These are phyloP conservation scores for Drepana arcuata DNA, from an alignment of 1,140 invertebrate species.

Conservation along the genomic window DNA sequence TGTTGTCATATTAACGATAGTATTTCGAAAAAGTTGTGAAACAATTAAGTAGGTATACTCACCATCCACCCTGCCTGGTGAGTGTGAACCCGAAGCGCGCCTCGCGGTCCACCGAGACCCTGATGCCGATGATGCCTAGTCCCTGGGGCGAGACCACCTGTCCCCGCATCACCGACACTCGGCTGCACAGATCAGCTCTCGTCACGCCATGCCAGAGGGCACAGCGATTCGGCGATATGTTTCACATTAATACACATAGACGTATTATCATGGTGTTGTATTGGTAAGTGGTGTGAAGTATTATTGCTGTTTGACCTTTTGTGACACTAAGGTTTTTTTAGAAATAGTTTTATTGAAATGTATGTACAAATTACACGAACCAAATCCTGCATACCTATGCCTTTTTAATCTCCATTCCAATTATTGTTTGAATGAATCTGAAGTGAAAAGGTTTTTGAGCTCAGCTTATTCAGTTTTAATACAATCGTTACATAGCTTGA, in stretches of 20 bases:
- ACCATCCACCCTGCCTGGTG: conserved; percentile 95
- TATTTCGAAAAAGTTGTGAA: no score
- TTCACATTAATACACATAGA: conserved; percentile 33
- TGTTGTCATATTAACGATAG: no score
- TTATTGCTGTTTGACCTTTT: neutral
- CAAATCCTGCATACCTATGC: no score
- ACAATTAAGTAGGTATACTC: conserved; percentile 76
- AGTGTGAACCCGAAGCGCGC: conserved; percentile 96
- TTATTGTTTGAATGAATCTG: no score
- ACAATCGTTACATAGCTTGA: no score
- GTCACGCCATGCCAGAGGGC: conserved; percentile 27
- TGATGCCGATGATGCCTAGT: conserved; percentile 94
- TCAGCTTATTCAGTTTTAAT: no score
- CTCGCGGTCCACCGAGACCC: conserved; percentile 95
- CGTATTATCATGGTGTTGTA: no score
- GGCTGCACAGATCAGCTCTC: conserved; percentile 77
- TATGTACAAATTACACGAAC: no score
- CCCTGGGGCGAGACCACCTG: conserved; percentile 94
- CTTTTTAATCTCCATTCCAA: no score
- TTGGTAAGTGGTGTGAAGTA: neutral
- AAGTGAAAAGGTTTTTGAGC: no score
- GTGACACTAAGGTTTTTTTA: no score
- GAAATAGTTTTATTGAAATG: no score
- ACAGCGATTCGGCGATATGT: conserved; percentile 29
- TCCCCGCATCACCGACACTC: conserved; percentile 98